These are phyloP conservation scores for Toxotes jaculatrix DNA, from an alignment of 2,113 vertebrate genomes.

Conservation along the genomic window DNA sequence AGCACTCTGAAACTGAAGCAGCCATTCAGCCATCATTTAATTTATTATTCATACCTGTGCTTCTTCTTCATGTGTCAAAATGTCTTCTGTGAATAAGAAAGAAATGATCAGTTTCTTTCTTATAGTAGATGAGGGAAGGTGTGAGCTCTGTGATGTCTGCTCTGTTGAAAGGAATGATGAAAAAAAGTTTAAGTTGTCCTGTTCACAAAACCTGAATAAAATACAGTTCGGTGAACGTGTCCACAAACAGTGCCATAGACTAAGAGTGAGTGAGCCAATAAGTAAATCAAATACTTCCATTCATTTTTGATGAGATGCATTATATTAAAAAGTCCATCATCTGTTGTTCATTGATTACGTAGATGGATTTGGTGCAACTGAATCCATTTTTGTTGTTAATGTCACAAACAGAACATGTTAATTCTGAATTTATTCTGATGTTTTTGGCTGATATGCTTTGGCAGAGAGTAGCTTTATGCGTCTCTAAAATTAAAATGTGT, in stretches of 20 bases:
- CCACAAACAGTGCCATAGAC: neutral
- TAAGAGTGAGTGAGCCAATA: neutral
- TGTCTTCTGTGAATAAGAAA: neutral
- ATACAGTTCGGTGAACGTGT: neutral
- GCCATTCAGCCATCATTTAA: neutral
- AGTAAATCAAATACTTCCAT: neutral
- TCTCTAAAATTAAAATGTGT: conserved; percentile 12
- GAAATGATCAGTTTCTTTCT: conserved; percentile 39
- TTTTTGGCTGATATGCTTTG: conserved; percentile 7
- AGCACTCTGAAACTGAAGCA: neutral
- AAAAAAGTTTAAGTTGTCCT: conserved; percentile 45
- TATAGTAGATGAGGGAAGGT: conserved; percentile 46
- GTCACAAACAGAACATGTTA: neutral
- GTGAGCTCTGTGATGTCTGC: conserved; percentile 88
- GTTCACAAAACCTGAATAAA: neutral
- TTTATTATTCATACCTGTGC: neutral
- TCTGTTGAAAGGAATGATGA: conserved; percentile 84
- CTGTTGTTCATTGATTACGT: neutral
- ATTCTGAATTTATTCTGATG: neutral
- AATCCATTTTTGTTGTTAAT: neutral
- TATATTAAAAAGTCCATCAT: neutral
- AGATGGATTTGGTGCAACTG: neutral
- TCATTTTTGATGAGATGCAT: too few relatives aligned
- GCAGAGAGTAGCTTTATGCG: conserved; percentile 22
- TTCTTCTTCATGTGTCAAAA: neutral